Conservation (phyloP, 2,113 vertebrate species). For the Polypterus senegalus region DNA sequence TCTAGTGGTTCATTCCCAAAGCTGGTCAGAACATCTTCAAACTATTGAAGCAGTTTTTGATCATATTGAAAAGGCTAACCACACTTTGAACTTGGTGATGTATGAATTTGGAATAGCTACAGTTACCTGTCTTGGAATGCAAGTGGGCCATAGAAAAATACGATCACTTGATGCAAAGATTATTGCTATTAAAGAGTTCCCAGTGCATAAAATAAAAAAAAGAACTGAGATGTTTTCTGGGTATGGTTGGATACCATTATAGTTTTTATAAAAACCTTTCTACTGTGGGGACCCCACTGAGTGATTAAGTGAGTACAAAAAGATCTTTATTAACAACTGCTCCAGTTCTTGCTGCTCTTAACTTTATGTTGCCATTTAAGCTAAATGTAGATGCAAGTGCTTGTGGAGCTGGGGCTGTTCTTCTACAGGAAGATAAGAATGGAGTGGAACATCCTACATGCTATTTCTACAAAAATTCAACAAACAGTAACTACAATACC, state of each 20-base stretch:
- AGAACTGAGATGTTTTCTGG: slow-evolving; percentile 8
- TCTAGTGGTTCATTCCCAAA: too few species aligned
- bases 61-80: too few species aligned
- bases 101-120: too few species aligned
- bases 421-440: neutral
- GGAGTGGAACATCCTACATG: neutral
- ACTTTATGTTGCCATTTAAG: slow-evolving; percentile 1
- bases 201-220: neutral
- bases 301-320: neutral
- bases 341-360: slow-evolving; percentile 3
- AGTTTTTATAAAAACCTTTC: slow-evolving; percentile 10
- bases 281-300: neutral
- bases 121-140: too few species aligned
- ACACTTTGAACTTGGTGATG: too few species aligned
- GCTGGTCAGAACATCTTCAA: too few species aligned
- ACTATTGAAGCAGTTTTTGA: too few species aligned
- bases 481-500: neutral
- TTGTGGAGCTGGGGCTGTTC: neutral
- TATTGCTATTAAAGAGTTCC: too few species aligned
- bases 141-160: too few species aligned
- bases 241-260: slow-evolving; percentile 7
- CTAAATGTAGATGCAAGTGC: slow-evolving; percentile 7
- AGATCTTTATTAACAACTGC: neutral
- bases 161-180: too few species aligned
- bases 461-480: slow-evolving; percentile 4